phyloP scores from a whole-genome alignment of 2,113 vertebrate species.

The Labeo catla region DNA sequence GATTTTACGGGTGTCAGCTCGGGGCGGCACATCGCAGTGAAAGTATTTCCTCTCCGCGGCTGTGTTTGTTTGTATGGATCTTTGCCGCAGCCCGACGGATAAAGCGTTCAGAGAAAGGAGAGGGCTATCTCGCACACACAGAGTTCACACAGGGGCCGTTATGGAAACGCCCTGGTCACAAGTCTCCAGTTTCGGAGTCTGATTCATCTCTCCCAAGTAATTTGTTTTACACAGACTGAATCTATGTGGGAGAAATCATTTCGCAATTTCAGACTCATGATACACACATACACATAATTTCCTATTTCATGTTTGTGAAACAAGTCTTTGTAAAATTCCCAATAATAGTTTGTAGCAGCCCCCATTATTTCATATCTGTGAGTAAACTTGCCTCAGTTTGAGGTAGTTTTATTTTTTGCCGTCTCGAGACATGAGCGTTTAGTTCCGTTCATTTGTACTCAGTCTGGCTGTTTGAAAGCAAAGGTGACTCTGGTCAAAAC shows the following conservation, averaged over 20 bases:
- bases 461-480: neutral
- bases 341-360: neutral
- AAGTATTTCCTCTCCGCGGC: conserved; percentile 30
- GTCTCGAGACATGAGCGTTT: neutral
- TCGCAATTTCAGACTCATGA: neutral
- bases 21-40: conserved; percentile 20
- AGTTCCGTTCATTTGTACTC: neutral
- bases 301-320: conserved; percentile 1
- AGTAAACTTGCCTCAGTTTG: neutral
- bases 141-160: conserved; percentile 11
- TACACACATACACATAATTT: conserved; percentile 1
- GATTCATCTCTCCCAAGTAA: conserved; percentile 26
- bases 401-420: neutral
- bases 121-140: conserved; percentile 21
- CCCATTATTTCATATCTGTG: neutral
- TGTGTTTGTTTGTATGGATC: conserved; percentile 40
- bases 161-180: conserved; percentile 38
- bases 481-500: neutral
- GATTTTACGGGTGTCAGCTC: conserved; percentile 32
- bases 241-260: conserved; percentile 14
- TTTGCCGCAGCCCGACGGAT: neutral
- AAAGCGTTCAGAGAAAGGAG: conserved; percentile 7
- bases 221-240: neutral
- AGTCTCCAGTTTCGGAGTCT: neutral
- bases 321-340: neutral